Percentiles rank a stretch among this genome's conserved stretches.
These are phyloP conservation scores for Nomia melanderi DNA, from an alignment of 1,140 invertebrate genomes.

Conservation along the genomic window DNA sequence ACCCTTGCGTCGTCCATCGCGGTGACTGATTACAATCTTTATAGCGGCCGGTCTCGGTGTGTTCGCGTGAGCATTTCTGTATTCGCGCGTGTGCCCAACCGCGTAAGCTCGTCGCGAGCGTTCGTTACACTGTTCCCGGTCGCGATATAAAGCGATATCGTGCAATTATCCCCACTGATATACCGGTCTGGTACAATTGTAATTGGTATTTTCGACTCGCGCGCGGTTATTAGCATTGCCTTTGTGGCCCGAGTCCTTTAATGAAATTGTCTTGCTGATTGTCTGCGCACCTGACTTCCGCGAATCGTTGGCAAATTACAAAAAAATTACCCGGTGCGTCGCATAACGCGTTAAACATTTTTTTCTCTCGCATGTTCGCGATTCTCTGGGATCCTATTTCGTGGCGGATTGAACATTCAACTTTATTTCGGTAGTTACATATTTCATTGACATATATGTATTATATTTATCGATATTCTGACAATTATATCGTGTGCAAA, in stretches of 20 bases:
- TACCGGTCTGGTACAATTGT: neutral
- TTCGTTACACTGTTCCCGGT: neutral
- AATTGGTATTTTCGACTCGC: slow-evolving; percentile 20
- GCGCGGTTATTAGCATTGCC: neutral
- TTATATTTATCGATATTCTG: no score
- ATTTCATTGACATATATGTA: no score
- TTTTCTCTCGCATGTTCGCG: no score
- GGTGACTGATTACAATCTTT: slow-evolving; percentile 50
- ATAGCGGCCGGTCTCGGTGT: slow-evolving; percentile 9
- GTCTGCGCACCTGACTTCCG: no score
- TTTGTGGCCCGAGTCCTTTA: neutral
- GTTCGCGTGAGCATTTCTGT: neutral
- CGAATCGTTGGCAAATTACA: no score
- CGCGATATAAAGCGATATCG: slow-evolving; percentile 20
- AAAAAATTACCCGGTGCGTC: no score
- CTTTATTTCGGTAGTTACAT: no score
- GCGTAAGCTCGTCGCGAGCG: neutral
- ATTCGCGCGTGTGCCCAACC: neutral
- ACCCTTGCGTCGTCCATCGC: slow-evolving; percentile 45
- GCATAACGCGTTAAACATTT: no score
- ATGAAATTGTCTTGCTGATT: slow-evolving; percentile 3
- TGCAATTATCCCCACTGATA: slow-evolving; percentile 30
- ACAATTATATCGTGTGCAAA: no score
- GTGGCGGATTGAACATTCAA: no score
- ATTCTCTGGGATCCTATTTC: no score